Conservation (phyloP, 2,113 vertebrate genomes). For the Fregetta grallaria region DNA sequence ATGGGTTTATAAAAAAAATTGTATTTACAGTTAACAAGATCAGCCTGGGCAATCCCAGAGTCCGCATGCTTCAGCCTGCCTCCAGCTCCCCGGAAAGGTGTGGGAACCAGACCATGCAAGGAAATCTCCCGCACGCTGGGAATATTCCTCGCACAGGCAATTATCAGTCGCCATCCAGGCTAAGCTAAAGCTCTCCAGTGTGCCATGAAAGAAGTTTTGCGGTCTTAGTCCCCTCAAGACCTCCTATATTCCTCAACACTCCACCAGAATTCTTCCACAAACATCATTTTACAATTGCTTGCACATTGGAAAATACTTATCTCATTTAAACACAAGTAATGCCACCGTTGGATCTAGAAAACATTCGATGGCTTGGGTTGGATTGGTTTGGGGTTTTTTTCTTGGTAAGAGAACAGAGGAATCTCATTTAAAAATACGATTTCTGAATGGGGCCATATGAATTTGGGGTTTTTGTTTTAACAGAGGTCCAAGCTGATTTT, state of each 20-base stretch:
- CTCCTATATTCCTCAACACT: neutral
- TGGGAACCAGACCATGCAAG: neutral
- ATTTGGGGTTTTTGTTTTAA: too few relatives aligned
- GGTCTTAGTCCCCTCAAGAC: neutral
- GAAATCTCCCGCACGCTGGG: rapidly evolving
- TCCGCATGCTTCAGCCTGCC: rapidly evolving
- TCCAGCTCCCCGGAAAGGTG: neutral
- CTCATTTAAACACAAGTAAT: neutral
- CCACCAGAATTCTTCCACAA: neutral
- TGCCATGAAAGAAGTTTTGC: neutral
- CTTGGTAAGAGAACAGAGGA: neutral
- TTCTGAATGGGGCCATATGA: neutral
- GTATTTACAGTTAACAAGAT: neutral
- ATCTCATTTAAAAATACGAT: neutral
- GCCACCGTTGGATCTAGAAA: neutral
- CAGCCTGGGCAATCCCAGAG: neutral
- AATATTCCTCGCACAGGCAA: rapidly evolving
- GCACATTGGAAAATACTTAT: neutral
- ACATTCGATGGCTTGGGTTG: neutral
- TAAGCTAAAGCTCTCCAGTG: neutral
- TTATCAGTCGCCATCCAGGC: neutral
- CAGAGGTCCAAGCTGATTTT: neutral
- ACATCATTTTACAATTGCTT: neutral
- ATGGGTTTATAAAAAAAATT: neutral
- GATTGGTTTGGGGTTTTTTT: neutral